These are phyloP conservation scores for Sycobia sp. DNA, from an alignment of 1,140 invertebrate genomes.

Conservation along the genomic window DNA sequence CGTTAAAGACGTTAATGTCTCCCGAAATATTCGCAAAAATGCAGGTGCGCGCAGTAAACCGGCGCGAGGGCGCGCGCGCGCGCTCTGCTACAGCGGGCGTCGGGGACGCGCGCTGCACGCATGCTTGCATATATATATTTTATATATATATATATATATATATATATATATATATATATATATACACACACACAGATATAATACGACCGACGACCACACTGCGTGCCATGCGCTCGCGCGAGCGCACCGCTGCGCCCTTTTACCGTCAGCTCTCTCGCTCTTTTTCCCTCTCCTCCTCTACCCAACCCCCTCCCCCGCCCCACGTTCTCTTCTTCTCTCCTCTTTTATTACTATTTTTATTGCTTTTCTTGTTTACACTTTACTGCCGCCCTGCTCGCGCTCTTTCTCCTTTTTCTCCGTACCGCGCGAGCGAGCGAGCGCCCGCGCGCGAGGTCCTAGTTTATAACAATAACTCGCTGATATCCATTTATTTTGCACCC, in stretches of 20 bases:
- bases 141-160: too few relatives aligned
- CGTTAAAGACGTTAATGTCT: constrained; percentile 59
- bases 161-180: too few relatives aligned
- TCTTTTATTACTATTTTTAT: constrained; percentile 35
- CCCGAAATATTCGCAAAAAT: constrained; percentile 60
- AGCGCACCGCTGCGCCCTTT: not conserved
- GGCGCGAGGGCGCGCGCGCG: too few relatives aligned
- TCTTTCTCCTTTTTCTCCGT: constrained; percentile 7
- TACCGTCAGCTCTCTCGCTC: too few relatives aligned
- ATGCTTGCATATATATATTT: too few relatives aligned
- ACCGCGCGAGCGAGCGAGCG: too few relatives aligned
- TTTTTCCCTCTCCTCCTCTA: too few relatives aligned
- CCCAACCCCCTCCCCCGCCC: constrained; percentile 22
- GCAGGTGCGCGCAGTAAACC: constrained; percentile 52
- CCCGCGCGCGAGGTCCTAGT: constrained; percentile 12
- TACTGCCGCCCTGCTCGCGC: constrained; percentile 34
- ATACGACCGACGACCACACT: constrained; percentile 43
- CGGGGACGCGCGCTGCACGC: constrained; percentile 32
- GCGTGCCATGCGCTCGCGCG: too few relatives aligned
- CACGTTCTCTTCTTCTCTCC: too few relatives aligned
- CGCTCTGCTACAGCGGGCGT: too few relatives aligned
- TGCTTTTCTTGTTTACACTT: constrained; percentile 35
- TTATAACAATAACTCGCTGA: constrained; percentile 21
- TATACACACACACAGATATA: too few relatives aligned
- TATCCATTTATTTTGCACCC: too few relatives aligned